These are phyloP conservation scores for Emmelina monodactyla DNA, from an alignment of 2,888 invertebrate genomes.

Conservation along the genomic window DNA sequence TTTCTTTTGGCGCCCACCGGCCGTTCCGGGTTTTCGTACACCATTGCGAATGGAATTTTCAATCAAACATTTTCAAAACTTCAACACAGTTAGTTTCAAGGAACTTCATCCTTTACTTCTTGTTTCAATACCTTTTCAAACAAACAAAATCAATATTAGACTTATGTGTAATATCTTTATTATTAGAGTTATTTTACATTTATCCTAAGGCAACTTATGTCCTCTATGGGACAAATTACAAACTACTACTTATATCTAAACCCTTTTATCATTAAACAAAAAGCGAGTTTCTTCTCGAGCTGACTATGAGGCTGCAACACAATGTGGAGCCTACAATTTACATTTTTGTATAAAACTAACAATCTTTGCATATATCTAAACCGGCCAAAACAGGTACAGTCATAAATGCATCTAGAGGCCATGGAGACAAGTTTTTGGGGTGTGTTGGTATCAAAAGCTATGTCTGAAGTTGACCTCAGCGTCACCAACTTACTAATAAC, in stretches of 20 bases:
- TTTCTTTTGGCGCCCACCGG: slow-evolving; percentile 35
- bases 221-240: slow-evolving; percentile 47
- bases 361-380: slow-evolving; percentile 19
- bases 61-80: slow-evolving; percentile 64
- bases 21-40: slow-evolving; percentile 42
- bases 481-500: slow-evolving; percentile 59
- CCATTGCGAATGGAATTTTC: slow-evolving; percentile 54
- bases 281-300: slow-evolving; percentile 16
- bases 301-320: slow-evolving; percentile 7
- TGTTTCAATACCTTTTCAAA: slow-evolving; percentile 85
- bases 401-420: slow-evolving; percentile 49
- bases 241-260: slow-evolving; percentile 21
- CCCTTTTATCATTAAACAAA: slow-evolving; percentile 34
- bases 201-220: slow-evolving; percentile 50
- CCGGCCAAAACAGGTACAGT: slow-evolving; percentile 37
- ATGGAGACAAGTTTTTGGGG: slow-evolving; percentile 34
- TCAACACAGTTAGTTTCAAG: slow-evolving; percentile 65
- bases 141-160: slow-evolving; percentile 79
- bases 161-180: slow-evolving; percentile 56
- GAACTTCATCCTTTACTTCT: slow-evolving; percentile 83
- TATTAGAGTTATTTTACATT: slow-evolving; percentile 54
- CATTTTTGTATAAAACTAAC: slow-evolving; percentile 16
- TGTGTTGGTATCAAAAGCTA: slow-evolving; percentile 43
- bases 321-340: slow-evolving; percentile 17
- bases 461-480: slow-evolving; percentile 47